phyloP scores from a whole-genome alignment of 2,113 vertebrate species.

The Dromaius novaehollandiae region DNA sequence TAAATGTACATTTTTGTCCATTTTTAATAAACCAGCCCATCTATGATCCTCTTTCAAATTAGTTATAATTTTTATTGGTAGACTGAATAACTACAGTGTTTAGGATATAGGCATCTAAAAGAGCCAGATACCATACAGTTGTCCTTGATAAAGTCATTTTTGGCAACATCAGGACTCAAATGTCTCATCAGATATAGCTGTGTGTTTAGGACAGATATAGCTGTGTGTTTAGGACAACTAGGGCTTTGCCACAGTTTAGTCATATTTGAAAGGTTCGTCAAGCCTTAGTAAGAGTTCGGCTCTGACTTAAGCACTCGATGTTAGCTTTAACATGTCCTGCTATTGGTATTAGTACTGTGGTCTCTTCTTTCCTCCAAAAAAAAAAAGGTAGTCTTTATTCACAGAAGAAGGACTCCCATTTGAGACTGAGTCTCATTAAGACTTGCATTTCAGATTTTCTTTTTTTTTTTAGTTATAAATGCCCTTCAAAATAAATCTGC shows the following conservation, averaged over 20 bases:
- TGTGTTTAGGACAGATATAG: not conserved
- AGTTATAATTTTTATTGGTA: not conserved
- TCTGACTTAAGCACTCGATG: not conserved
- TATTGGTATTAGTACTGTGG: not conserved
- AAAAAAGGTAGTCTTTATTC: not conserved
- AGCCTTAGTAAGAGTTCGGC: not conserved
- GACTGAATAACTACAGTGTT: not conserved
- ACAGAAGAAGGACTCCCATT: not conserved
- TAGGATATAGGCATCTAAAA: not conserved
- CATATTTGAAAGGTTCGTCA: not conserved
- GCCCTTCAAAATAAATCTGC: conserved; percentile 21
- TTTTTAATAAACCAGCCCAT: not conserved
- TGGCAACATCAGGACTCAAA: not conserved
- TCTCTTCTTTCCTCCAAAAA: not conserved
- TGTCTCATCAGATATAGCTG: not conserved
- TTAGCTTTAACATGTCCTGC: not conserved
- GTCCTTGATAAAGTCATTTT: not conserved
- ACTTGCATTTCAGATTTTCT: not conserved
- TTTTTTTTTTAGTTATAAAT: not conserved
- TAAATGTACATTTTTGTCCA: not conserved
- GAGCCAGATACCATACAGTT: not conserved
- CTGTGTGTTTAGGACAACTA: not conserved
- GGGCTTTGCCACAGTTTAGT: not conserved
- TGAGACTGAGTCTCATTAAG: not conserved
- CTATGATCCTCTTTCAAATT: not conserved